These are phyloP conservation scores for Drosophila fulvimacula DNA, from an alignment of 2,888 invertebrate species.

Conservation along the genomic window DNA sequence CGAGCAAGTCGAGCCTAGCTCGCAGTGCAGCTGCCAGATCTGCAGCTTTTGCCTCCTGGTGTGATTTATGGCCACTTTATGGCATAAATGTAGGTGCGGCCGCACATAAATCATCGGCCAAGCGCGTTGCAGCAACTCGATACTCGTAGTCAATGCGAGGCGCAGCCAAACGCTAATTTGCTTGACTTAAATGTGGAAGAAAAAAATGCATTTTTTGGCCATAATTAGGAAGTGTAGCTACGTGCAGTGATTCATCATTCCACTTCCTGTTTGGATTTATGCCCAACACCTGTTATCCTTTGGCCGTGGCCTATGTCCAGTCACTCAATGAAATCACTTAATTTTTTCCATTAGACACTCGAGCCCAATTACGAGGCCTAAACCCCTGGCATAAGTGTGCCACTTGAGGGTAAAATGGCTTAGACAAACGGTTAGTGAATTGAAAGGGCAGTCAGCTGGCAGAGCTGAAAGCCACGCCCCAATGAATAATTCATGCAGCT, in stretches of 20 bases:
- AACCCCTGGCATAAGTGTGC: constrained; percentile 61
- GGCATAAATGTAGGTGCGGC: constrained; percentile 79
- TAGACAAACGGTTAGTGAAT: constrained; percentile 46
- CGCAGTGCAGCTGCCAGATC: constrained; percentile 36
- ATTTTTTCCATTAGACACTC: constrained; percentile 56
- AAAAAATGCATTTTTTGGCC: constrained; percentile 7
- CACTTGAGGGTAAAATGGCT: constrained; percentile 56
- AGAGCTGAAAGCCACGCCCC: constrained; percentile 42
- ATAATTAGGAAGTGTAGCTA: constrained; percentile 14
- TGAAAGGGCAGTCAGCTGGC: constrained; percentile 38
- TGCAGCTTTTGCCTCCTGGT: constrained; percentile 65
- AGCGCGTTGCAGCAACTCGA: constrained; percentile 43
- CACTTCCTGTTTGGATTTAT: constrained; percentile 9
- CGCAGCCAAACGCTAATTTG: constrained; percentile 33
- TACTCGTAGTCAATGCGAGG: constrained; percentile 39
- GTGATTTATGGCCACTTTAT: constrained; percentile 76
- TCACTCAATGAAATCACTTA: constrained; percentile 70
- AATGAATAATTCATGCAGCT: constrained; percentile 74
- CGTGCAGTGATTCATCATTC: constrained; percentile 42
- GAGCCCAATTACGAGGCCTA: constrained; percentile 54
- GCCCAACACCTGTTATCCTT: constrained; percentile 59
- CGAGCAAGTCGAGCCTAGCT: constrained; percentile 31
- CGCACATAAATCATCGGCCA: constrained; percentile 74
- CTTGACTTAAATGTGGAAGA: constrained; percentile 1
- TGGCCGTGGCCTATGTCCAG: constrained; percentile 29